Evolutionary conservation across 2,888 invertebrate genomes (phyloP), one percentile per base, ranked within the genome.

Genomic region (Apamea sordens): DNA sequence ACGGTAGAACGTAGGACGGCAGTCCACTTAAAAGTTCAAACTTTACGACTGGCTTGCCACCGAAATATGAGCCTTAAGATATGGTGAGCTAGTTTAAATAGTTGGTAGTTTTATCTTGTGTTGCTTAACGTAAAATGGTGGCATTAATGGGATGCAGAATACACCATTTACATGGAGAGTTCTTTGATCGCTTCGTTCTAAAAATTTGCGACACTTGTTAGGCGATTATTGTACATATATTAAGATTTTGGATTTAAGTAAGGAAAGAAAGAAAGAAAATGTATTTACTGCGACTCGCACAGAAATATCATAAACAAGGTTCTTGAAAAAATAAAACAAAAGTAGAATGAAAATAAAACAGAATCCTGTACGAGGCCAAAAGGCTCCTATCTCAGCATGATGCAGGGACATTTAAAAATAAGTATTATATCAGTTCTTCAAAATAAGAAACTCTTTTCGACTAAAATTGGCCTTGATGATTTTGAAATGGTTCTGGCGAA

Each of bases 11-110:
- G 71, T 61, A 63, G 70, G 76, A 64, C 73, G 87, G 81, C 86
- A 86, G 80, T 72, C 79, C 86, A 88, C 86, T 89, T 88, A 89
- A 87, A 89, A 89, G 74, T 89, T 88, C 77, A 70, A 79, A 73
- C 68, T 88, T 89, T 88, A 88, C 79, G 84, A 80, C 80, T 73
- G 18, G 64, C 79, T 76, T 53, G 73, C 83, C 56, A 79, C 67
- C 56, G 73, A 80, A 82, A 83, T 86, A 85, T 81, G 73, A 69
- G 67, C 71, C 53, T 76, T 63, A 32, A 53, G n/a, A 76, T 75
- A 74, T 59, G 28, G 64, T 68, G 32, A 61, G 53, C 50, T 73
- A 75, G 72, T 67, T 28, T 75, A 73, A 76, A 69, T 72, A 64
- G 21, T 59, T 86, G 32, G 1, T 70, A 53, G 64, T 75, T 76